Percentiles rank a stretch among this genome's conserved stretches.
phyloP scores from a whole-genome alignment of 2,888 invertebrate genomes.

The Sesamia inferens region DNA sequence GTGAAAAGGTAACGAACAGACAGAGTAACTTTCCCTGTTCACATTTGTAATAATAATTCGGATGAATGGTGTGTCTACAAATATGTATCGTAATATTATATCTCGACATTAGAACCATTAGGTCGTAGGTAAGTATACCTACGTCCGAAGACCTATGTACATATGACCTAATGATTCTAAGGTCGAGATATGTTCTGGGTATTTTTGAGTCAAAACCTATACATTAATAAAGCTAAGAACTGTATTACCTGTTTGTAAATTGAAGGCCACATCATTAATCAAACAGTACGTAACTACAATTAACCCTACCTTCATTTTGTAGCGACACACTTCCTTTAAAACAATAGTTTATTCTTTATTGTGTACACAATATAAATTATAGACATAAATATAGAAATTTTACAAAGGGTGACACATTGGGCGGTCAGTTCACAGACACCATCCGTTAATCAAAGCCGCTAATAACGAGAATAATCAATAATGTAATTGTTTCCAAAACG shows the following conservation, averaged over 20 bases:
- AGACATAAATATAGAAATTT: no score
- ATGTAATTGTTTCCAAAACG: constrained; percentile 16
- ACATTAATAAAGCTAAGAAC: background rate
- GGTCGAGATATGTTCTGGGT: background rate
- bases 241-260: no score
- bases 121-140: no score
- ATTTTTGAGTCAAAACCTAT: background rate
- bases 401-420: no score
- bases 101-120: no score
- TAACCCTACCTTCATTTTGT: background rate
- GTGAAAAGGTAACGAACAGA: background rate
- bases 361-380: no score
- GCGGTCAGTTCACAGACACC: background rate
- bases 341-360: no score
- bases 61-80: background rate
- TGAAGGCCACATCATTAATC: background rate
- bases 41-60: background rate
- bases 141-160: no score
- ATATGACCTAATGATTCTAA: no score
- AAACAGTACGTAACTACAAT: background rate
- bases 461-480: background rate
- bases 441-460: constrained; percentile 10
- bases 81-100: background rate
- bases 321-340: background rate
- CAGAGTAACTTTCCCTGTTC: background rate